Evolutionary conservation across 2,797 vertebrate genomes (phyloP).

Genomic region (Arremon brunneinucha): DNA sequence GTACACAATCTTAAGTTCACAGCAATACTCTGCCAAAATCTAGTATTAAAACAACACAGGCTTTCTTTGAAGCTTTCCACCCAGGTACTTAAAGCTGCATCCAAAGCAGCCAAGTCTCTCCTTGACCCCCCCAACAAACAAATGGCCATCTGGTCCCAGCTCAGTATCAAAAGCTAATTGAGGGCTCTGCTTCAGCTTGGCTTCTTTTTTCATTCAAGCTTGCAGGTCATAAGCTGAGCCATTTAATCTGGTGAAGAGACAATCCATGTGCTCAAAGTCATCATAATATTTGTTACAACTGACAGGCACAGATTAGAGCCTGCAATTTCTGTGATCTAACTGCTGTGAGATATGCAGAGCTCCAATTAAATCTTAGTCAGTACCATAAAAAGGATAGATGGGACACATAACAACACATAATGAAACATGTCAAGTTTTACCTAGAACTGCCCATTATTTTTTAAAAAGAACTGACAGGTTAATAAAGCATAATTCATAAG

Average conservation of each 20-base stretch:
- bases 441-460: constrained; percentile 56
- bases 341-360: not conserved
- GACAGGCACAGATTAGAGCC: constrained; percentile 32
- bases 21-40: not conserved
- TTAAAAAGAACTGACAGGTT: constrained; percentile 48
- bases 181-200: not conserved
- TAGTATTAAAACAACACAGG: not conserved
- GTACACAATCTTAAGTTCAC: not conserved
- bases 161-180: not conserved
- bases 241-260: not conserved
- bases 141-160: not conserved
- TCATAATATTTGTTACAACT: not conserved
- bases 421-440: constrained; percentile 44
- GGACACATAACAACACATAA: not conserved
- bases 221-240: not conserved
- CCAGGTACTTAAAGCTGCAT: not conserved
- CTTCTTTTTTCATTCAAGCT: not conserved
- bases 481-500: constrained; percentile 50
- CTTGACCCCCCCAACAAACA: not conserved
- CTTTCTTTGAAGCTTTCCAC: not conserved
- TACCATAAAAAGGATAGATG: constrained; percentile 6
- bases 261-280: not conserved
- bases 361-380: constrained; percentile 44
- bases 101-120: not conserved
- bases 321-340: constrained; percentile 26